A percentile compares a stretch with the other conserved stretches of the same genome.
phyloP scores from a whole-genome alignment of 2,113 vertebrate genomes.

The Lamprologus speciosus region DNA sequence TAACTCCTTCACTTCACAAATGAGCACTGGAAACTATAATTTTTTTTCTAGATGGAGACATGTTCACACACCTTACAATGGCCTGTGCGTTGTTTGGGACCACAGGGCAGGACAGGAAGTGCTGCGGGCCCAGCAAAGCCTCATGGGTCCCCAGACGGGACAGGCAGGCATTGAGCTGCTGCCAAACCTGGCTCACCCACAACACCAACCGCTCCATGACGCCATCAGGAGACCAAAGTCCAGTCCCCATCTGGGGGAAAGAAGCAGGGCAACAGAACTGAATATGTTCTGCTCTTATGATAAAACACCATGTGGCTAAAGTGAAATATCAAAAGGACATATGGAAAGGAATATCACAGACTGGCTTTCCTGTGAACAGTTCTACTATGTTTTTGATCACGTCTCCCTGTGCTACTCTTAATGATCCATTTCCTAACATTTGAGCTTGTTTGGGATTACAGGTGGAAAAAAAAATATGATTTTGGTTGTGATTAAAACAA shows the following conservation, averaged over 20 bases:
- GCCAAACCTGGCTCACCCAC: conserved; percentile 87
- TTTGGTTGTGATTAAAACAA: not conserved
- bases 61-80: conserved; percentile 70
- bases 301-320: not conserved
- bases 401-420: not conserved
- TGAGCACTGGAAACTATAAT: not conserved
- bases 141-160: conserved; percentile 73
- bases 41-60: not conserved
- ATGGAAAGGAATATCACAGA: not conserved
- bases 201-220: conserved; percentile 71
- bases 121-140: conserved; percentile 83
- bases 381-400: not conserved
- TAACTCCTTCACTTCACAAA: not conserved
- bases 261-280: not conserved
- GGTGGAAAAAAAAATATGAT: not conserved
- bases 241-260: conserved; percentile 74
- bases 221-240: conserved; percentile 71
- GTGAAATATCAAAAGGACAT: not conserved
- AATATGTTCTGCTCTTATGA: not conserved
- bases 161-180: conserved; percentile 89
- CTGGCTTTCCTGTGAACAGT: not conserved
- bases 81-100: conserved; percentile 73
- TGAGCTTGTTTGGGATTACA: not conserved
- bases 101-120: conserved; percentile 88
- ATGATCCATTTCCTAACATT: not conserved